Percentiles rank a stretch among this genome's conserved stretches.
Evolutionary conservation across 1,140 invertebrate genomes (phyloP).

Genomic region (Caerostris darwini): DNA sequence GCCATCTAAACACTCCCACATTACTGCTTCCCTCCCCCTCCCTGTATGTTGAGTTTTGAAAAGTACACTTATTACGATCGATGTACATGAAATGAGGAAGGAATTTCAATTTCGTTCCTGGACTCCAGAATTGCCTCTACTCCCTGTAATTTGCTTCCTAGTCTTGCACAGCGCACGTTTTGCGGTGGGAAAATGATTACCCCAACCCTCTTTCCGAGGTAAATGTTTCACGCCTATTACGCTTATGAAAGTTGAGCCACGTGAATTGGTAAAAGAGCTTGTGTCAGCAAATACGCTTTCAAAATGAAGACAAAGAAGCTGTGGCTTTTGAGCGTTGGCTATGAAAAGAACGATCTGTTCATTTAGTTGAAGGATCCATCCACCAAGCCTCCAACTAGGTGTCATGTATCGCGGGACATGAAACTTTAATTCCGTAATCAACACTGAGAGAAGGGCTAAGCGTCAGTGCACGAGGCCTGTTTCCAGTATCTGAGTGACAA

Average conservation of each 20-base stretch:
- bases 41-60: not conserved
- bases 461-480: not conserved
- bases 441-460: constrained; percentile 47
- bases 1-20: not conserved
- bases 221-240: constrained; percentile 66
- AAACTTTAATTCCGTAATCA: constrained; percentile 74
- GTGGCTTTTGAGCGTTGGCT: not conserved
- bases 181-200: constrained; percentile 31
- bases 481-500: constrained; percentile 43
- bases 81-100: constrained; percentile 29
- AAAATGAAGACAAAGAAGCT: constrained; percentile 66
- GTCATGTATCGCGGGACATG: constrained; percentile 45
- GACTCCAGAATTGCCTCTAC: not conserved
- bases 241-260: constrained; percentile 50
- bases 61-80: constrained; percentile 27
- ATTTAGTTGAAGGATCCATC: constrained; percentile 35
- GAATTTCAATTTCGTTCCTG: constrained; percentile 36
- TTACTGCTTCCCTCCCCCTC: not conserved
- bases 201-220: not conserved
- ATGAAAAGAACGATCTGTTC: constrained; percentile 41
- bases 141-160: not conserved
- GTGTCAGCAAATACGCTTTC: constrained; percentile 27
- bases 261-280: constrained; percentile 29
- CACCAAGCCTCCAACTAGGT: constrained; percentile 14
- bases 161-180: not conserved